Base-by-base conservation (phyloP, 2,797 vertebrate species). In the Mergus octosetaceus region DNA sequence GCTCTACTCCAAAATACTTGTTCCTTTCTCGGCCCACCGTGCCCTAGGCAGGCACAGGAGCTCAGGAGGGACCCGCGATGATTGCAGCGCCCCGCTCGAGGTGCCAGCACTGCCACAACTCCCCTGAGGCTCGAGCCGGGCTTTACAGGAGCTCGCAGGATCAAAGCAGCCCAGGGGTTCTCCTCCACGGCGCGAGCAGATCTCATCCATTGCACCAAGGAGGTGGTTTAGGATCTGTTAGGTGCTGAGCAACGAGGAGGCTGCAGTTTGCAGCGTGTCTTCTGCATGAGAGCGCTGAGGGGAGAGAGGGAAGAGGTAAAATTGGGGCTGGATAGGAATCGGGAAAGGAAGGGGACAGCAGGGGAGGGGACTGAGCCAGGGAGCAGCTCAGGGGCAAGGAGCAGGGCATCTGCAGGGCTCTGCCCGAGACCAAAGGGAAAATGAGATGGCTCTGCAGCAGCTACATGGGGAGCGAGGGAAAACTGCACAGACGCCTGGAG, bases 401-500 rank as follows among this genome's bases (percentile, higher is more conserved):
- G 36, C 49, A 45, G 51, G 74, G 70, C 56, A 51, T 73, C 77
- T 74, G 56, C 65, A 62, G 66, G 28, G 62, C 62, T 90, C 73
- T 86, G 49, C 36, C 43, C 74, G 36, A 58, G 62, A 34, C 24
- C 2, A 88, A 85, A 64, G 24, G 16, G 43, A 45, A 69, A 82
- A 88, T 28, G 28, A 69, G 71, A 77, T 21, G 34, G 25, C 61
- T 83, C 53, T 73, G 65, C 74, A 74, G 76, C 73, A 78, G 25
- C 41, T 84, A 78, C 21, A 28, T 4, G 7, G 71, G 47, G 83
- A n/a, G 19, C 28, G 69, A 69, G 34, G 13, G 73, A 51, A 30
- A 85, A 15, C 21, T 2, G 38, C 43, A 47, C 1, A 3, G 70
- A 58, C 64, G 74, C 21, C 60, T 53, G 0, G 0, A 15, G 61